Conservation (phyloP, 92 coral and sea anemone species). For the Actinernus sp. region DNA sequence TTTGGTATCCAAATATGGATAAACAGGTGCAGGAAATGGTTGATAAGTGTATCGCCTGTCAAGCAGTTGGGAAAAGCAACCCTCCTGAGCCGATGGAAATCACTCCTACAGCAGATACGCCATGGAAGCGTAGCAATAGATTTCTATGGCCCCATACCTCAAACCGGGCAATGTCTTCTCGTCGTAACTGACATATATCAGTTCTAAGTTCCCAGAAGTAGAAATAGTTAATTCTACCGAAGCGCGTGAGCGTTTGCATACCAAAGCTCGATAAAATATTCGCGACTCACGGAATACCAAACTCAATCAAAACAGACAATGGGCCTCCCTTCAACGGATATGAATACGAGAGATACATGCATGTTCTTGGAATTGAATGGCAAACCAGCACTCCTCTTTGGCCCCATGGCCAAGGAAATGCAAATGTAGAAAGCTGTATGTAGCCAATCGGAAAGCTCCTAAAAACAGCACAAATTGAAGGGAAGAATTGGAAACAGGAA, state of each 20-base stretch:
- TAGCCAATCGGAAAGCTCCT: constrained; percentile 29
- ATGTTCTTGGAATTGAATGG: too few relatives aligned
- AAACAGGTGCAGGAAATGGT: constrained; percentile 5
- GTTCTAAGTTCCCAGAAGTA: constrained; percentile 45
- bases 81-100: too few relatives aligned
- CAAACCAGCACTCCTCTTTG: constrained; percentile 31
- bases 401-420: constrained; percentile 30
- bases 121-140: constrained; percentile 38
- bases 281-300: constrained; percentile 37
- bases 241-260: constrained; percentile 34
- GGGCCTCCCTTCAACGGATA: too few relatives aligned
- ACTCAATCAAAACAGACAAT: too few relatives aligned
- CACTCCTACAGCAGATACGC: constrained; percentile 16
- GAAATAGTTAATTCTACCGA: constrained; percentile 32
- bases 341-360: too few relatives aligned
- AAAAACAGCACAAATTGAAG: constrained; percentile 15
- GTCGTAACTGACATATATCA: constrained; percentile 39
- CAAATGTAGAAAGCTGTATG: constrained; percentile 33
- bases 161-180: constrained; percentile 33
- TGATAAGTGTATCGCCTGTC: too few relatives aligned
- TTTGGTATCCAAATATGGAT: constrained; percentile 34
- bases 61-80: too few relatives aligned
- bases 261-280: constrained; percentile 43
- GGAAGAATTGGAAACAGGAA: too few relatives aligned
- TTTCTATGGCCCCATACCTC: constrained; percentile 33